Evolutionary conservation across 2,797 vertebrate genomes (phyloP).

Genomic region (Apogon talboti): DNA sequence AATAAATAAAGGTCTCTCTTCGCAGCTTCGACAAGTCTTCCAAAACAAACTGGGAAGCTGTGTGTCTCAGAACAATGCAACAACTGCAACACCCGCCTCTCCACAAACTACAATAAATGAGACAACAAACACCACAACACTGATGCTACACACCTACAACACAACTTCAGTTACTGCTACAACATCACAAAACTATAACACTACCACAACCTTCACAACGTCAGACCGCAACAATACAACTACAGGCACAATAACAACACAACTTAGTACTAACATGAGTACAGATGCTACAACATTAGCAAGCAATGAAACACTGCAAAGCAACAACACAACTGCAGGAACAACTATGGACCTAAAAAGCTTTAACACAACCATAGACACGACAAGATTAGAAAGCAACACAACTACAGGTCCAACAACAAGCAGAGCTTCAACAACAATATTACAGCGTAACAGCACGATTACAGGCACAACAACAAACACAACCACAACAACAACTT

Average conservation of each 20-base stretch:
- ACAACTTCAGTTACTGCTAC: conserved; percentile 5
- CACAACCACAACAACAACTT: neutral
- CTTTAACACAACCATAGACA: neutral
- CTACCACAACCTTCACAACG: neutral
- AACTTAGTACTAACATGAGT: neutral
- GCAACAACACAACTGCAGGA: neutral
- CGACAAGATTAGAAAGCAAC: no score
- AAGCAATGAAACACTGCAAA: neutral
- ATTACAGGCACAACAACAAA: neutral
- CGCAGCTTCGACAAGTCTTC: conserved; percentile 65
- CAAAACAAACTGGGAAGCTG: conserved; percentile 48
- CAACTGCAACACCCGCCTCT: conserved; percentile 10
- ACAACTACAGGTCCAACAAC: neutral
- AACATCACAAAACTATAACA: neutral
- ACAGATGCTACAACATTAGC: neutral
- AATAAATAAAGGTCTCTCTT: conserved; percentile 1
- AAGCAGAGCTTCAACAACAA: neutral
- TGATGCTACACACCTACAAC: neutral
- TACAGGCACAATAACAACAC: neutral
- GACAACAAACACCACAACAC: conserved; percentile 1
- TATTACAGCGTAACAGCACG: neutral
- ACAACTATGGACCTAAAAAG: neutral
- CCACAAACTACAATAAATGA: conserved; percentile 10
- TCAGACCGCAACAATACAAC: neutral
- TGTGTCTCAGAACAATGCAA: neutral